Evolutionary conservation across 2,888 invertebrate genomes (phyloP).

Genomic region (Gnatocerus cornutus): DNA sequence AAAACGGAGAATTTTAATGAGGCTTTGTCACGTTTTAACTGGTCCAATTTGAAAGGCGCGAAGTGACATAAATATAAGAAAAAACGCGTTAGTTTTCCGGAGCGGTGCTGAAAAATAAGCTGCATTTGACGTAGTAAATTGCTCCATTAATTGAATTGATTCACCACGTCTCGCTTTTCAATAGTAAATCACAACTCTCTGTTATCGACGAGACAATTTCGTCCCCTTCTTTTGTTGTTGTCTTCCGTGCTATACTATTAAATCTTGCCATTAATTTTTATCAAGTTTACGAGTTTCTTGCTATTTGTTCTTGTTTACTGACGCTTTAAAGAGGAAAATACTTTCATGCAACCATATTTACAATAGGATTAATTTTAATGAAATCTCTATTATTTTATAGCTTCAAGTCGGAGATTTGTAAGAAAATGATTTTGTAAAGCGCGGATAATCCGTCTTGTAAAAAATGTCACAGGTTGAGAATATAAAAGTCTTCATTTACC

Average conservation of each 20-base stretch:
- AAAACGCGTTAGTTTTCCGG: slow-evolving; percentile 1
- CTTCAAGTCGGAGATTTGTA: too few species aligned
- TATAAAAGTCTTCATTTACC: too few species aligned
- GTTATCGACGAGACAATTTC: slow-evolving; percentile 18
- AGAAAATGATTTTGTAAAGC: too few species aligned
- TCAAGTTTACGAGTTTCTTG: not conserved
- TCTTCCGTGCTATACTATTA: slow-evolving; percentile 5
- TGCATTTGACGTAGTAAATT: slow-evolving; percentile 37
- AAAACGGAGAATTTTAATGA: too few species aligned
- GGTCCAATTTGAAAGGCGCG: not conserved
- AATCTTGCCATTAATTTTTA: slow-evolving; percentile 18
- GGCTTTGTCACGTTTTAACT: not conserved
- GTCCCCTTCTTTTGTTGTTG: slow-evolving; percentile 5
- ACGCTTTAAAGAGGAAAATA: not conserved
- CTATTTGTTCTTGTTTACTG: slow-evolving; percentile 7
- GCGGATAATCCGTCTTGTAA: too few species aligned
- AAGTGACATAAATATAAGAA: not conserved
- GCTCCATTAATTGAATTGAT: slow-evolving; percentile 42
- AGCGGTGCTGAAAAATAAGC: slow-evolving; percentile 31
- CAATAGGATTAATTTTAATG: too few species aligned
- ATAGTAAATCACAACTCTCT: slow-evolving; percentile 25
- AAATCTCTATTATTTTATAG: too few species aligned
- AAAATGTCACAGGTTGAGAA: too few species aligned
- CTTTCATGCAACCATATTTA: not conserved
- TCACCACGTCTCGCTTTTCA: slow-evolving; percentile 23